Base-by-base conservation (phyloP, 2,113 vertebrate species). In the Cardinalis cardinalis region DNA sequence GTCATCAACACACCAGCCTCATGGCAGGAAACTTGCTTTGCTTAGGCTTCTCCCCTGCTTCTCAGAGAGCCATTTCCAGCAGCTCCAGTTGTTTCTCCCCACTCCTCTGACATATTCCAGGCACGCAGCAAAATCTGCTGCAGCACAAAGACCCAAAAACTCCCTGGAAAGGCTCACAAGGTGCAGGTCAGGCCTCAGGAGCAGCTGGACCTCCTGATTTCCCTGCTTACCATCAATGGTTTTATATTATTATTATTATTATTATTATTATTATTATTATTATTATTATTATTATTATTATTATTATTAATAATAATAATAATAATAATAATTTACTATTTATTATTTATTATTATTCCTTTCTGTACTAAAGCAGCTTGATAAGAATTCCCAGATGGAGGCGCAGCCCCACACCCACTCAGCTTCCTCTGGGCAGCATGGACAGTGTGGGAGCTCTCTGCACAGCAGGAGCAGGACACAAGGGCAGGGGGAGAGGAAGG, bases 371-470 rank as follows among this genome's bases (percentile, higher is more conserved):
- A 88, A 77, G 25, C 49, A n/a, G 34, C 59, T 70, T 24, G 72
- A 93, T 84, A 91, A 92, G 90, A 94, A 89, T 91, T 91, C 87
- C 77, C 90, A 88, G 82, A 51, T 1, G 14, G 81, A 91, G 71
- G 16, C 0, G 0, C 66, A 81, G 75, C 76, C 88, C 83, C 65
- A 95, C 88, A 15, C 90, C 93, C 92, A 91, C 43, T 59, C 41
- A 0, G 76, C 72, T 95, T 97, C 94, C 91, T 94, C 58, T 32
- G 3, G 66, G 52, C 75, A 83, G 55, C 56, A 24, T 4, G 26
- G 77, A 68, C 71, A 17, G 83, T 1, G 2, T 55, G 3, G 53
- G 76, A 74, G 43, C 69, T 86, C 70, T 7, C 10, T 1, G 6
- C 51, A 19, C 9, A 0, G 70, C 8, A 2, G 84, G 88, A 81